Conservation (phyloP, 2,797 vertebrate genomes). For the Gastrophryne carolinensis region DNA sequence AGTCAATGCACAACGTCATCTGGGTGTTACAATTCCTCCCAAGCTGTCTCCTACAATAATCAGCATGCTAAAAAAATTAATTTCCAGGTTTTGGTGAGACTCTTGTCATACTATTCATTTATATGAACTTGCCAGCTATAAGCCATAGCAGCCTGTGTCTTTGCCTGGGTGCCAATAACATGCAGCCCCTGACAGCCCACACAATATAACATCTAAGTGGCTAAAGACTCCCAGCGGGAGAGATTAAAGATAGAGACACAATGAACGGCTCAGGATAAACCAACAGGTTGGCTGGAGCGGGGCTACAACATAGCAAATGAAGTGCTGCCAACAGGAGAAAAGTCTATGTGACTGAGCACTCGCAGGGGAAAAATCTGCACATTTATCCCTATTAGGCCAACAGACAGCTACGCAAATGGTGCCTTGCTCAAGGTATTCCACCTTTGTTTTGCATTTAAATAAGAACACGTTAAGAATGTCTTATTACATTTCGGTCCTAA, state of each 20-base stretch:
- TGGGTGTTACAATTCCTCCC: not conserved
- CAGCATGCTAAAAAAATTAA: too few species aligned
- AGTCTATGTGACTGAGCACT: not conserved
- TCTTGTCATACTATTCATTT: too few species aligned
- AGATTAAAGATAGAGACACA: not conserved
- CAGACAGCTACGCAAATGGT: not conserved
- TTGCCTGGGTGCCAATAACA: not conserved
- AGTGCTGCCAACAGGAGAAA: not conserved
- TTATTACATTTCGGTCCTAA: too few species aligned
- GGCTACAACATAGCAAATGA: not conserved
- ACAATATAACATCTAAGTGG: slow-evolving; percentile 5
- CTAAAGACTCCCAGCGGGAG: not conserved
- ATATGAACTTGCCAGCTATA: not conserved
- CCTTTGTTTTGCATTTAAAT: not conserved
- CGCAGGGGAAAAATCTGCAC: not conserved
- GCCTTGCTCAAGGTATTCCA: not conserved
- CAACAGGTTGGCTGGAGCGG: not conserved
- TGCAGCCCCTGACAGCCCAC: not conserved
- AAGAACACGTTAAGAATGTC: too few species aligned
- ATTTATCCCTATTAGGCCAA: not conserved
- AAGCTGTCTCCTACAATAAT: too few species aligned
- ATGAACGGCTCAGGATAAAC: not conserved
- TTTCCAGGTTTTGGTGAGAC: too few species aligned
- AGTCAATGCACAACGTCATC: not conserved
- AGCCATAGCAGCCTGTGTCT: not conserved